phyloP scores from a whole-genome alignment of 2,888 invertebrate species.

The Argyresthia albistria region DNA sequence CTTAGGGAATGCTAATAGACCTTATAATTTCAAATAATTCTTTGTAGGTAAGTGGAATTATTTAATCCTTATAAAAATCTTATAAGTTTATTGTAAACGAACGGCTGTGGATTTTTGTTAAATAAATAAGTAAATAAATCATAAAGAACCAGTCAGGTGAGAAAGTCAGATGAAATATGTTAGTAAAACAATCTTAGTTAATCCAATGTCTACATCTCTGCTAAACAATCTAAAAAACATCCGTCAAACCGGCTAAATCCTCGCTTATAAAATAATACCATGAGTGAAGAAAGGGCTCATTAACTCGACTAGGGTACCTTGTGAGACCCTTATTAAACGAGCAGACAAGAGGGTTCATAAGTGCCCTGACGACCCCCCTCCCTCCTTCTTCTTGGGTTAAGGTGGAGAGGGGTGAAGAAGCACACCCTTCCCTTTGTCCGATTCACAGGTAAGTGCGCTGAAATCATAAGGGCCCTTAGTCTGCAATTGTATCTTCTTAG shows the following conservation, averaged over 20 bases:
- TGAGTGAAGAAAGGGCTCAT: slow-evolving; percentile 34
- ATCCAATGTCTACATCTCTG: no score
- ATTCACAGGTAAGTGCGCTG: not conserved
- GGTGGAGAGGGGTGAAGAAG: not conserved
- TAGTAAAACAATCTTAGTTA: no score
- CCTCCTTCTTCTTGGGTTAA: not conserved
- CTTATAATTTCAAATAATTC: no score
- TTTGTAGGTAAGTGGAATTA: no score
- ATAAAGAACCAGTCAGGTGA: no score
- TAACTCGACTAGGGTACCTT: slow-evolving; percentile 42
- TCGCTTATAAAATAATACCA: slow-evolving; percentile 11
- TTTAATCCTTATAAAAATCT: no score
- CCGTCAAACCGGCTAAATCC: not conserved
- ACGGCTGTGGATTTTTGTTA: no score
- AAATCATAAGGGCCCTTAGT: slow-evolving; percentile 1
- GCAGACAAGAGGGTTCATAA: slow-evolving; percentile 29
- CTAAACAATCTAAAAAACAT: not conserved
- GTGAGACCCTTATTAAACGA: slow-evolving; percentile 39
- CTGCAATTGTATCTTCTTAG: not conserved
- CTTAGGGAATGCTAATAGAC: no score
- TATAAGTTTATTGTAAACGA: no score
- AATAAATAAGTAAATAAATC: no score
- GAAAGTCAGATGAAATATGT: no score
- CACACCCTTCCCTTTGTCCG: slow-evolving; percentile 3
- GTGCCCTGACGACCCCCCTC: slow-evolving; percentile 18